Base-by-base conservation (phyloP, 2,888 invertebrate species). In the Dolichomitus sp. region DNA sequence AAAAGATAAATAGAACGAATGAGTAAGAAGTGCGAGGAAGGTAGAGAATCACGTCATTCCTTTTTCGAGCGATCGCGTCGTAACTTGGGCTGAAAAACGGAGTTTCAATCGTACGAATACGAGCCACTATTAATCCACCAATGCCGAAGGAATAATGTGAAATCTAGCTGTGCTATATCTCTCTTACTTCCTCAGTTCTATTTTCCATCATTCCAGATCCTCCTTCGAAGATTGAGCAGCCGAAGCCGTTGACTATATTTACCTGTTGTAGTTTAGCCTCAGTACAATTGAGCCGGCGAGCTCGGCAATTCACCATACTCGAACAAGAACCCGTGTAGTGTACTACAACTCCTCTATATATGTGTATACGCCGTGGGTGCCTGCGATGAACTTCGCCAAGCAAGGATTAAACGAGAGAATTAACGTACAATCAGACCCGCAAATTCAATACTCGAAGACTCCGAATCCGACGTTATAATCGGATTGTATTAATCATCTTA, bases 401-500 rank as follows among this genome's bases (percentile, higher is more conserved):
- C 66, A 14, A 37, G 59, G 72, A 79, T 73, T 77, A 72, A 73
- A 48, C 40, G 66, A 66, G 66, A 27, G 73, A 66, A 79, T 79
- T 79, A 73, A 66, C 66, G 76, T 45, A 52, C 77, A 72, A 81
- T 81, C 72, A 81, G 68, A 45, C 50, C 59, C 19, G 42, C 52
- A 52, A 61, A 68, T 73, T 77, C 59, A 66, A 77, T 68, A 37
- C 61, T 66, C 33, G n/a, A 23, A 72, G 48, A 6, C 59, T 40
- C 27, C 42, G 14, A 57, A 57, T 9, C 23, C 48, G 33, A 42
- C 50, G 23, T 59, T 23, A 14, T 77, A 72, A 81, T 40, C 48
- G 81, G 61, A 81, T 81, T 81, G 23, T 27, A 57, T 66, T 81
- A 66, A 30, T 66, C 76, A 76, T 81, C 40, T 50, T 48, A 63